Conservation (phyloP, 1,140 invertebrate species). For the Nymphalis io region DNA sequence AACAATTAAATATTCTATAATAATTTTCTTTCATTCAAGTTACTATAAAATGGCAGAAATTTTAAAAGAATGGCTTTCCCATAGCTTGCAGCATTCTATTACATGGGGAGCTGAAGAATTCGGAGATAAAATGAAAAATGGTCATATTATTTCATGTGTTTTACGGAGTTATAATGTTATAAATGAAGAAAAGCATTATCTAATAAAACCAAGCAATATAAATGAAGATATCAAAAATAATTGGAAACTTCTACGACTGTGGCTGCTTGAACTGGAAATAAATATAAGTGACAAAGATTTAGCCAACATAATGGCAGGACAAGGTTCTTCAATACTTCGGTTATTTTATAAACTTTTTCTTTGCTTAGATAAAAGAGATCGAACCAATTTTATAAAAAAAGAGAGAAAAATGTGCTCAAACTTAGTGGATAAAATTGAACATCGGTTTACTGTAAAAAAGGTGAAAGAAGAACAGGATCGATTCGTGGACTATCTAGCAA, state of each 20-base stretch:
- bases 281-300: conserved; percentile 74
- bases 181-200: conserved; percentile 63
- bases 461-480: conserved; percentile 51
- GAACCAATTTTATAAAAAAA: conserved; percentile 78
- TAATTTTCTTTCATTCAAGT: not conserved
- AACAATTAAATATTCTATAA: no score
- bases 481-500: conserved; percentile 65
- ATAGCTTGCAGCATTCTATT: conserved; percentile 58
- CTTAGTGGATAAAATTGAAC: conserved; percentile 63
- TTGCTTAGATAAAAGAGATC: conserved; percentile 81
- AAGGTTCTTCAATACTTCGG: conserved; percentile 75
- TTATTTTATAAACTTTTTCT: conserved; percentile 83
- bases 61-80: conserved; percentile 73
- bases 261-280: conserved; percentile 79
- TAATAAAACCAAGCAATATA: conserved; percentile 66
- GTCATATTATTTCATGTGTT: conserved; percentile 60
- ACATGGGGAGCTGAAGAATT: conserved; percentile 69
- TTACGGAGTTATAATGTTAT: conserved; percentile 67
- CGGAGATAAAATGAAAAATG: conserved; percentile 73
- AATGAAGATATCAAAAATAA: conserved; percentile 76
- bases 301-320: conserved; percentile 76
- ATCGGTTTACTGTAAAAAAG: conserved; percentile 65
- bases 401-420: conserved; percentile 73
- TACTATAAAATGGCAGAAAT: conserved; percentile 63
- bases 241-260: conserved; percentile 75